Conservation (phyloP, 1,140 invertebrate genomes). For the Amyelois transitella region DNA sequence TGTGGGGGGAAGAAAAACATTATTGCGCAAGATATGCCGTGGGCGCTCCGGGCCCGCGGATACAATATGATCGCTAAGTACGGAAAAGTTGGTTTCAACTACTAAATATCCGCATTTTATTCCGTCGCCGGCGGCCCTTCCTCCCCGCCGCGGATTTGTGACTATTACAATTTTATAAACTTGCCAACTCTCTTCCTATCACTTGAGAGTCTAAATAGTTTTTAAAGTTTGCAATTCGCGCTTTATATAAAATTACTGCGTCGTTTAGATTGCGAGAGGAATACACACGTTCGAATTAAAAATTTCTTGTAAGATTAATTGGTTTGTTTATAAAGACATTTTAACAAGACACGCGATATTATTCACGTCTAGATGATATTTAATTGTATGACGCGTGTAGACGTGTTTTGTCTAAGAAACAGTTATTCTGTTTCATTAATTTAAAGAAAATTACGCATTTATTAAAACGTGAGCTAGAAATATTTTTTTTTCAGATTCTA, state of each 20-base stretch:
- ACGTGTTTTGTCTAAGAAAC: no score
- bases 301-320: not conserved
- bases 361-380: no score
- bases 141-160: slow-evolving; percentile 1
- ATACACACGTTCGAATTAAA: not conserved
- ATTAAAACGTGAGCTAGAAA: no score
- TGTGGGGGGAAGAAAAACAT: slow-evolving; percentile 30
- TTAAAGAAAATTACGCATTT: no score
- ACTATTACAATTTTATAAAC: slow-evolving; percentile 7
- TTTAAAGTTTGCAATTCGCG: not conserved
- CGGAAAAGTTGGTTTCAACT: slow-evolving; percentile 17
- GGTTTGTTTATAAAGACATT: no score
- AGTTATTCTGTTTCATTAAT: no score
- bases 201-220: not conserved
- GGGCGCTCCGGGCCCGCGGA: slow-evolving; percentile 16
- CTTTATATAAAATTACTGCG: not conserved
- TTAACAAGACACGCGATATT: no score
- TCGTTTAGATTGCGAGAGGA: not conserved
- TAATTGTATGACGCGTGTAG: no score
- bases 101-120: slow-evolving; percentile 25
- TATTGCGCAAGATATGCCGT: slow-evolving; percentile 20
- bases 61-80: slow-evolving; percentile 27
- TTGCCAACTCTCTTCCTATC: slow-evolving; percentile 10
- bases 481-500: no score
- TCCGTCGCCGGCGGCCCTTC: slow-evolving; percentile 3